Conservation (phyloP, 2,888 invertebrate genomes). For the Chelonus formosanus region DNA sequence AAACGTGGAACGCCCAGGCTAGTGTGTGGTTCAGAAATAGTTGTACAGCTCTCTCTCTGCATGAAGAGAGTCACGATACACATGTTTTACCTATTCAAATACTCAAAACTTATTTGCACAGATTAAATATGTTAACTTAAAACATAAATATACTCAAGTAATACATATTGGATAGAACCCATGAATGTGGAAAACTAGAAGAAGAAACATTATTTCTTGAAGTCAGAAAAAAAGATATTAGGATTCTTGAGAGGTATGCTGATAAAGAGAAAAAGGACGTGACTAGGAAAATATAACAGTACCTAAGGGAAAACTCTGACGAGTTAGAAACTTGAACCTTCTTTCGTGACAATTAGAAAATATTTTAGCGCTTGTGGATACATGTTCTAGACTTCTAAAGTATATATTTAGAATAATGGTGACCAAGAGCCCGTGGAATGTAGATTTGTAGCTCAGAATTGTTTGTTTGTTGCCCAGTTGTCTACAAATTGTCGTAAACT, state of each 20-base stretch:
- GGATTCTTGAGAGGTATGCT: not conserved
- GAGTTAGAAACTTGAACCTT: slow-evolving; percentile 7
- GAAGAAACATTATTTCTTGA: not conserved
- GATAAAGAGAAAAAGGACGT: slow-evolving; percentile 9
- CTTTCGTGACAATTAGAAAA: slow-evolving; percentile 20
- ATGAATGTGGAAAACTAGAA: slow-evolving; percentile 3
- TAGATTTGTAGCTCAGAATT: slow-evolving; percentile 39
- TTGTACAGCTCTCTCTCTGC: slow-evolving; percentile 22
- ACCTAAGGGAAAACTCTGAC: not conserved
- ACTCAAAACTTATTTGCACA: slow-evolving; percentile 13
- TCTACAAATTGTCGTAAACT: slow-evolving; percentile 7
- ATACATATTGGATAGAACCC: not conserved
- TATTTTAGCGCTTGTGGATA: slow-evolving; percentile 25
- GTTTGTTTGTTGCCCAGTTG: slow-evolving; percentile 38
- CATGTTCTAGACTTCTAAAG: too few relatives aligned
- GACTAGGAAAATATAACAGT: slow-evolving; percentile 9
- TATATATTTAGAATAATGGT: slow-evolving; percentile 36
- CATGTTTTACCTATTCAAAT: slow-evolving; percentile 6
- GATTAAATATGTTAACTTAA: slow-evolving; percentile 1
- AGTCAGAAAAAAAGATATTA: not conserved
- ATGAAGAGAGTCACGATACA: slow-evolving; percentile 5
- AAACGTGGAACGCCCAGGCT: slow-evolving; percentile 28
- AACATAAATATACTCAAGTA: not conserved
- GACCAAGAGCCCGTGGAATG: slow-evolving; percentile 38
- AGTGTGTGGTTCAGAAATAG: slow-evolving; percentile 42